Percentiles rank a stretch among this genome's conserved stretches.
These are phyloP conservation scores for Sebastes matsubarae DNA, from an alignment of 2,797 vertebrate species.

Conservation along the genomic window DNA sequence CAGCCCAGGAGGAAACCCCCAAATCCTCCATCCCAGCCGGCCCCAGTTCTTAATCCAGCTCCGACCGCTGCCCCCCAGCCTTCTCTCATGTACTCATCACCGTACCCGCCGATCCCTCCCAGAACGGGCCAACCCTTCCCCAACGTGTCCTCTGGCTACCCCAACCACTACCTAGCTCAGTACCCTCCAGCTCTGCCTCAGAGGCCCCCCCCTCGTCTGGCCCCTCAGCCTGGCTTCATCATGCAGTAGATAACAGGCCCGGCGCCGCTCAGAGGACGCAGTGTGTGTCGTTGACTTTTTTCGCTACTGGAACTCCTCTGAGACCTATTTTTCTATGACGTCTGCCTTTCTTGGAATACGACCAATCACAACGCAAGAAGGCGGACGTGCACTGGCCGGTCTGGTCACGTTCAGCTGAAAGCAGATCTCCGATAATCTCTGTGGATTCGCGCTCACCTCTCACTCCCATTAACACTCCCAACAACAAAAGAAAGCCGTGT, in stretches of 20 bases:
- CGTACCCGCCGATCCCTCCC: constrained; percentile 91
- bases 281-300: constrained; percentile 41
- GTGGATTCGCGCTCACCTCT: constrained; percentile 55
- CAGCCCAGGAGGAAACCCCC: constrained; percentile 89
- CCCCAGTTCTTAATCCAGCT: constrained; percentile 75
- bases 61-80: constrained; percentile 61
- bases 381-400: constrained; percentile 34
- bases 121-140: constrained; percentile 82
- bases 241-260: constrained; percentile 85
- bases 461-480: constrained; percentile 41
- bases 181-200: constrained; percentile 90
- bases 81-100: constrained; percentile 76
- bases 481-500: not conserved
- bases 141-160: constrained; percentile 81
- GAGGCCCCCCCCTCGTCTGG: constrained; percentile 86
- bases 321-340: constrained; percentile 35
- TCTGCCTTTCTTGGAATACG: constrained; percentile 54
- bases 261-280: constrained; percentile 13
- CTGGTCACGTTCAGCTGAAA: constrained; percentile 51
- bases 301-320: constrained; percentile 52
- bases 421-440: constrained; percentile 43
- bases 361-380: constrained; percentile 37
- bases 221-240: constrained; percentile 94
- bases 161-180: constrained; percentile 81
- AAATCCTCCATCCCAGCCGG: constrained; percentile 84